A percentile compares a stretch with the other conserved stretches of the same genome.
Conservation (phyloP, 2,888 invertebrate genomes). For the Cremastinae sp. region DNA sequence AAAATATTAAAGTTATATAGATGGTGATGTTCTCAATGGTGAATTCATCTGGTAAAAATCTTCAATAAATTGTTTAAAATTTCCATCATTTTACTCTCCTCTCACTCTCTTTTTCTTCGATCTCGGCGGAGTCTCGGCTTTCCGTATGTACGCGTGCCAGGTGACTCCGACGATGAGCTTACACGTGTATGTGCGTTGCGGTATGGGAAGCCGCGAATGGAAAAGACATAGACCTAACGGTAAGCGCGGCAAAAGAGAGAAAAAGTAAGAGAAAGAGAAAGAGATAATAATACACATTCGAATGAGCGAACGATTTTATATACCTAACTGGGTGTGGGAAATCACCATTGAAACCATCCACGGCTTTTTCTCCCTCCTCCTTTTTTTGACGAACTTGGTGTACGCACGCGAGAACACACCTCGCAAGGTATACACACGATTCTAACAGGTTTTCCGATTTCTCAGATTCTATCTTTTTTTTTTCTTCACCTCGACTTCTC, state of each 20-base stretch:
- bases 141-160: constrained; percentile 42
- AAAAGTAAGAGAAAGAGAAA: constrained; percentile 10
- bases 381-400: constrained; percentile 51
- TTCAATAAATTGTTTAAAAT: background rate
- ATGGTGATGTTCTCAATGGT: no score
- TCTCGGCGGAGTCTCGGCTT: constrained; percentile 18
- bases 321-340: constrained; percentile 59
- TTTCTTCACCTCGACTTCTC: constrained; percentile 3
- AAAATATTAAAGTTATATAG: no score
- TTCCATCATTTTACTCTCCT: background rate
- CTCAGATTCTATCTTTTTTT: constrained; percentile 27
- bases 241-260: constrained; percentile 34
- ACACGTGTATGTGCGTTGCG: constrained; percentile 32
- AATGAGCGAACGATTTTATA: constrained; percentile 54
- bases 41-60: no score
- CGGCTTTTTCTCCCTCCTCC: constrained; percentile 7
- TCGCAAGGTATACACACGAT: constrained; percentile 39
- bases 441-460: constrained; percentile 44
- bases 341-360: constrained; percentile 52
- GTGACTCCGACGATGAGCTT: constrained; percentile 31
- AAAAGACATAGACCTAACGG: constrained; percentile 53
- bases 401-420: constrained; percentile 47
- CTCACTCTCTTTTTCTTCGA: constrained; percentile 4
- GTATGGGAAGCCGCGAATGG: constrained; percentile 50
- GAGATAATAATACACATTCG: constrained; percentile 42